A percentile compares a stretch with the other conserved stretches of the same genome.
phyloP scores from a whole-genome alignment of 1,140 invertebrate genomes.

The Camponotus vicinus region DNA sequence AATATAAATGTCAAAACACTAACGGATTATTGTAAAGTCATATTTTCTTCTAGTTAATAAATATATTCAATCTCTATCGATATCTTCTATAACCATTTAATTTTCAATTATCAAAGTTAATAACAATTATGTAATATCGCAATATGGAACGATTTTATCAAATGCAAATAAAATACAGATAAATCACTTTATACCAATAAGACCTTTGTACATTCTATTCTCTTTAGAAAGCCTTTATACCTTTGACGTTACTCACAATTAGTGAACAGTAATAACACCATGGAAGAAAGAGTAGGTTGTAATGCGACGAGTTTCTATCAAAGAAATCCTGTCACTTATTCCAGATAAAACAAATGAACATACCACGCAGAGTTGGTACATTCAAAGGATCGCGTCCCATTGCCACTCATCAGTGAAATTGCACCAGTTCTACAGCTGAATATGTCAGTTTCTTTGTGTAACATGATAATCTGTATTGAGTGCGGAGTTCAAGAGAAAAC shows the following conservation, averaged over 20 bases:
- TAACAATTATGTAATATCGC: not conserved
- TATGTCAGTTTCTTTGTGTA: constrained; percentile 20
- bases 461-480: constrained; percentile 45
- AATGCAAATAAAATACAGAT: constrained; percentile 15
- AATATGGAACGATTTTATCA: not conserved
- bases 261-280: not conserved
- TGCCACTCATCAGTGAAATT: constrained; percentile 40
- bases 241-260: constrained; percentile 5
- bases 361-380: not conserved
- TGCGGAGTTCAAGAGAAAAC: constrained; percentile 3
- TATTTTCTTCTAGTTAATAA: not conserved
- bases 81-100: not conserved
- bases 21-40: not conserved
- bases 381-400: constrained; percentile 9
- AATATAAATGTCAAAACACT: not conserved
- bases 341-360: not conserved
- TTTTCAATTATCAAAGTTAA: not conserved
- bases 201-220: not conserved
- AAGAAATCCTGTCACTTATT: constrained; percentile 30
- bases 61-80: not conserved
- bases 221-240: not conserved
- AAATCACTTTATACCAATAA: constrained; percentile 8
- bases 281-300: not conserved
- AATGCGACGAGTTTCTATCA: not conserved
- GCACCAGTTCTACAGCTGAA: not conserved